Base-by-base conservation (phyloP, 2,888 invertebrate species). In the Tridacna crocea region DNA sequence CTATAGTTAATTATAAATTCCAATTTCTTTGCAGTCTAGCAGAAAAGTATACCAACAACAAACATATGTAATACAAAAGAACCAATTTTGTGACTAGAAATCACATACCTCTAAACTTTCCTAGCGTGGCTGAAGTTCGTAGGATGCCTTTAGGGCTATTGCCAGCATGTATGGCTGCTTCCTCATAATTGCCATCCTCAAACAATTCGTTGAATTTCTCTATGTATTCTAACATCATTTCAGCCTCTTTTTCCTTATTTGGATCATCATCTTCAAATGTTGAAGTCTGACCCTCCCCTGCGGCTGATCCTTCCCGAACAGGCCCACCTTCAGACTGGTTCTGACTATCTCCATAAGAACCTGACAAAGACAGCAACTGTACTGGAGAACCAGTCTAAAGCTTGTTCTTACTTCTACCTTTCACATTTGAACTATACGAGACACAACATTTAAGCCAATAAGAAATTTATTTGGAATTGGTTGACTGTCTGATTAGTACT, bases 131-230 rank as follows among this genome's bases (percentile, higher is more conserved):
- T 24, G 92, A 92, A 15, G 93, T 94, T 51, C 94, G 84, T 1
- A 94, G 89, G 26, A 94, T 93, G 36, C 94, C 94, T 83, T 94
- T 94, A 0, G 94, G 94, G 86, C 94, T 94, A 85, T 93, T 94
- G n/a, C 94, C 94, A 60, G 94, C 94, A 88, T 94, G 94, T 19
- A 93, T 90, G 60, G 94, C 94, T 24, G 94, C 94, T 74, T 93
- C 93, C 66, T 93, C 92, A 83, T 91, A 93, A 60, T 90, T 90
- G 10, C 90, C 91, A 78, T 93, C 93, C 80, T 94, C 94, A 88
- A 94, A 91, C 66, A 94, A 88, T 80, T 94, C 94, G 79, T 94
- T 94, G 83, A 94, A 94, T 77, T 93, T 93, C 84, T 94, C 94
- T 47, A 94, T 94, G 77, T 94, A 94, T 79, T 94, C 94, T 65